Base-by-base conservation (phyloP, 2,797 vertebrate genomes). In the Buphagus erythrorhynchus region DNA sequence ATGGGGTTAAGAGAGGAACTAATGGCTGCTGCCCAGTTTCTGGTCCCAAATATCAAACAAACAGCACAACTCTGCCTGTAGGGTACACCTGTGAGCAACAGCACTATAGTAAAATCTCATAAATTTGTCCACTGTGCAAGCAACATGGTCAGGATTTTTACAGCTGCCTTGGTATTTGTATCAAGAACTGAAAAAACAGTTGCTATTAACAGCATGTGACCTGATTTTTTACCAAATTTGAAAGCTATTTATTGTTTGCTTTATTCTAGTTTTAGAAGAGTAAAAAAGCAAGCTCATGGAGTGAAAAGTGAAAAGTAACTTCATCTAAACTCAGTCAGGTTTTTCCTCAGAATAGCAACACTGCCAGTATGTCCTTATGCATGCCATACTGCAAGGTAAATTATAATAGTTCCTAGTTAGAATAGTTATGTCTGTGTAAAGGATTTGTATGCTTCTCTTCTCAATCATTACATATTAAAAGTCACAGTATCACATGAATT, bases 1-100 rank as follows among this genome's bases (percentile, higher is more conserved):
- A 6, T 0, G 0, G 10, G 26, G 5, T 48, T 67, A 21, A 9
- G 19, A 73, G 21, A 59, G 29, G 17, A 76, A 25, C 7, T 21
- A 40, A 49, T 5, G 5, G 3, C 18, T 82, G 9, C 33, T 65
- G 11, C 38, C 18, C 11, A 5, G n/a, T 24, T 87, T 16, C 22
- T 91, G 22, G 2, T 33, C 28, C 16, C 51, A 69, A 61, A 54
- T 7, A 18, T 46, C 42, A 79, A 67, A 61, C 13, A 89, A 52
- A 45, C 11, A 68, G 13, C 19, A 61, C 45, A 65, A 9, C 16
- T 14, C 22, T 65, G 16, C 3, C 49, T 46, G 13, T n/a, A 38
- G 26, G 13, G 7, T 59, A 25, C 11, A n/a, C 3, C 9, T 51
- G 13, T 31, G 13, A 16, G 21, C 48, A 88, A 10, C 38, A 75